Evolutionary conservation across 2,888 invertebrate genomes (phyloP).

Genomic region (Drosophila suboccidentalis): DNA sequence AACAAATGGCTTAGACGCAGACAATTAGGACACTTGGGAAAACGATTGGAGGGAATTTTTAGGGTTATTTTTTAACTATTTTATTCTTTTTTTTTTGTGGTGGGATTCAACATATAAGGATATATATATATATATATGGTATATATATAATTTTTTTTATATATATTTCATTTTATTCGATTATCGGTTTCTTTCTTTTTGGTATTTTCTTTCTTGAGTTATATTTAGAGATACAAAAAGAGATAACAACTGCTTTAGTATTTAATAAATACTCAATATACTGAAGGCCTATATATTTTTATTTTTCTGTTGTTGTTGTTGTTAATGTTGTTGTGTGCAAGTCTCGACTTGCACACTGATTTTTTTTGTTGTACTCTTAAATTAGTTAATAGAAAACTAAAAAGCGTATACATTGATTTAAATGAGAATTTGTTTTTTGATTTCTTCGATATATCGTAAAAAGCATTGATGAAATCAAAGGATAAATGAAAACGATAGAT

Average conservation of each 20-base stretch:
- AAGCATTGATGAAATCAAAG: conserved; percentile 67
- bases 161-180: conserved; percentile 53
- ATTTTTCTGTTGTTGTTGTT: conserved; percentile 31
- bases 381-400: conserved; percentile 28
- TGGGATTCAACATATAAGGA: conserved; percentile 85
- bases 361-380: conserved; percentile 21
- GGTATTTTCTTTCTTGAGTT: conserved; percentile 40
- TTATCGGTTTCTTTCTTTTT: conserved; percentile 44
- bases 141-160: conserved; percentile 40
- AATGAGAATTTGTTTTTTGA: conserved; percentile 35
- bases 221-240: conserved; percentile 44
- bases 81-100: conserved; percentile 46
- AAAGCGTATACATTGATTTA: conserved; percentile 25
- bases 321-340: conserved; percentile 41
- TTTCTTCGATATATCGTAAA: conserved; percentile 53
- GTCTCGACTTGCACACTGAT: conserved; percentile 45
- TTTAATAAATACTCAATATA: conserved; percentile 72
- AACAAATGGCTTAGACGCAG: conserved; percentile 93
- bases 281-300: conserved; percentile 72
- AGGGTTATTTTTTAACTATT: conserved; percentile 44
- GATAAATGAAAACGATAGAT: conserved; percentile 41
- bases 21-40: conserved; percentile 89
- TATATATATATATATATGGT: conserved; percentile 59
- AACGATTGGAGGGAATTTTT: conserved; percentile 83
- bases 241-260: conserved; percentile 54